phyloP scores from a whole-genome alignment of 1,140 invertebrate genomes.

The Reticulitermes speratus region DNA sequence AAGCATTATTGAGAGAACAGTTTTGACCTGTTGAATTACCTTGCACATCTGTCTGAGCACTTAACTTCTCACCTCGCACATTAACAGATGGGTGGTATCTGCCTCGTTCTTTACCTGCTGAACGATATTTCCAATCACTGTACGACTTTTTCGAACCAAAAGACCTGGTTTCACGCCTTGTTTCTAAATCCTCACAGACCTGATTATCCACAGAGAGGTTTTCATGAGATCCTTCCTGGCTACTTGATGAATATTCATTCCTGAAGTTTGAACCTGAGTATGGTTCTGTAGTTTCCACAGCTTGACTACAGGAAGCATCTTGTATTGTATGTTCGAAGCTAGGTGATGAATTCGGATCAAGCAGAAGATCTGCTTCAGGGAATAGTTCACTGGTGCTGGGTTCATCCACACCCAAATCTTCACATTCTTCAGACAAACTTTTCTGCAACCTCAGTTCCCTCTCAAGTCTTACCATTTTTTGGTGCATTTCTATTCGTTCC shows the following conservation, averaged over 20 bases:
- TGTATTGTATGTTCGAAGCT: constrained; percentile 28
- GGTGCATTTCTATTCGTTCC: constrained; percentile 21
- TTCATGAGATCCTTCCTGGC: constrained; percentile 27
- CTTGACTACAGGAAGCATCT: constrained; percentile 14
- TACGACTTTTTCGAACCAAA: constrained; percentile 5
- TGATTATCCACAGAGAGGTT: background rate
- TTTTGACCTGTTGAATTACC: background rate
- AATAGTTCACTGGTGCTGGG: constrained; percentile 74
- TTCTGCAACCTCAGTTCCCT: constrained; percentile 61
- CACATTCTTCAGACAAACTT: constrained; percentile 72
- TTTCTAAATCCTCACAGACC: background rate
- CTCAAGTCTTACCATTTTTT: constrained; percentile 44
- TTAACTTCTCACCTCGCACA: background rate
- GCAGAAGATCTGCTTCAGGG: constrained; percentile 70
- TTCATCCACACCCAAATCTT: constrained; percentile 73
- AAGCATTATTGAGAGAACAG: constrained; percentile 3
- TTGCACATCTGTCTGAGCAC: background rate
- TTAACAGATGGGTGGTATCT: background rate
- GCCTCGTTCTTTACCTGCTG: background rate
- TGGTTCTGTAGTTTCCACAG: constrained; percentile 18
- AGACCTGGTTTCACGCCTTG: background rate
- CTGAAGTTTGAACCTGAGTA: constrained; percentile 1
- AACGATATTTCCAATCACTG: constrained; percentile 23
- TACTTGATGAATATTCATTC: constrained; percentile 26
- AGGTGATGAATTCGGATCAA: constrained; percentile 56